Conservation (phyloP, 2,888 invertebrate genomes). For the Drosophila crucigera region DNA sequence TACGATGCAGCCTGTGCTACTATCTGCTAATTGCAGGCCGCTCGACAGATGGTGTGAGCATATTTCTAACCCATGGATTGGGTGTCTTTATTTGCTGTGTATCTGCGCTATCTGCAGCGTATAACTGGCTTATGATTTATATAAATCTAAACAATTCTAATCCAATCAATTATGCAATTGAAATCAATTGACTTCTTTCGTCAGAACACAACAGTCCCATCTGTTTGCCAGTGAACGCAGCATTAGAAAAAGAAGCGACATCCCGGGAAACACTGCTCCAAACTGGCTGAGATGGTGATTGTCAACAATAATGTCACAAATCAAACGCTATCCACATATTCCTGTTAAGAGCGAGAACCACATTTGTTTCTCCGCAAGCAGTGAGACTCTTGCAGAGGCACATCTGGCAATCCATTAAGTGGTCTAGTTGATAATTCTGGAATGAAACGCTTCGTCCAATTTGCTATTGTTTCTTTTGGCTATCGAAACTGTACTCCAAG, state of each 20-base stretch:
- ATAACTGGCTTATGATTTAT: no score
- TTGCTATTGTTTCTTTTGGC: constrained; percentile 10
- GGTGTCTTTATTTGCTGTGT: no score
- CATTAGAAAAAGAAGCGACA: constrained; percentile 6
- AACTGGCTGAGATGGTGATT: constrained; percentile 2
- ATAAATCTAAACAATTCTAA: no score
- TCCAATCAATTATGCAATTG: neutral
- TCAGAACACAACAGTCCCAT: constrained; percentile 28
- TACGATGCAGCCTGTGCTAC: no score
- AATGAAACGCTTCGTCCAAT: constrained; percentile 23
- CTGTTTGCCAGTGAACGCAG: constrained; percentile 30
- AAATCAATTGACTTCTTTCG: neutral
- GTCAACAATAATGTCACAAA: neutral
- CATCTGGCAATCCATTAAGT: constrained; percentile 24
- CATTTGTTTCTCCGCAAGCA: neutral
- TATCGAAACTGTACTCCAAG: rapidly evolving
- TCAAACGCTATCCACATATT: no score
- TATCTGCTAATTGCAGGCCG: no score
- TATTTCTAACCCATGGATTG: no score
- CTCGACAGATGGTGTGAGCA: no score
- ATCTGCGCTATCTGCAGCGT: no score
- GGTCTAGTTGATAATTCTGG: constrained; percentile 10
- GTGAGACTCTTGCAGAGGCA: neutral
- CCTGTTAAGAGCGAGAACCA: neutral
- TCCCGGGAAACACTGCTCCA: constrained; percentile 1